phyloP scores from a whole-genome alignment of 2,113 vertebrate species.

The Peromyscus polionotus region DNA sequence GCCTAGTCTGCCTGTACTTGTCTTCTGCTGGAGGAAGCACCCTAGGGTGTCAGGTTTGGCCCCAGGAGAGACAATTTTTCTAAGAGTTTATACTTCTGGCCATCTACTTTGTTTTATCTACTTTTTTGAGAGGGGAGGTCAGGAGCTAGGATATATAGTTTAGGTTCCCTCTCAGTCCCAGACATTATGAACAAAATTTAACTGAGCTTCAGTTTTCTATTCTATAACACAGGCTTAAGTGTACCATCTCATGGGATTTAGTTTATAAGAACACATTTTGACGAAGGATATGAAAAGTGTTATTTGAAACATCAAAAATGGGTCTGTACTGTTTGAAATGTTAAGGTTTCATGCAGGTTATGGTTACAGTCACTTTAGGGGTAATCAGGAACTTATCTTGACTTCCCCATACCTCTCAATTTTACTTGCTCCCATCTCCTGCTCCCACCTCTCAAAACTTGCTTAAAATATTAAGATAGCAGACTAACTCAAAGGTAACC shows the following conservation, averaged over 20 bases:
- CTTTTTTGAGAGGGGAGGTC: not conserved
- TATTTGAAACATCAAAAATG: slow-evolving; percentile 40
- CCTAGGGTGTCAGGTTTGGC: not conserved
- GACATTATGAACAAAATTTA: slow-evolving; percentile 20
- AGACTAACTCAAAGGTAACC: not conserved
- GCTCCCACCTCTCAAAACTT: not conserved
- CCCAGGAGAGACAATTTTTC: not conserved
- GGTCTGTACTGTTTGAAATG: slow-evolving; percentile 15
- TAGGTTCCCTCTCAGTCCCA: not conserved
- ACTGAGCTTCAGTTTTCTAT: slow-evolving; percentile 10
- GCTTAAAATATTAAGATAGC: not conserved
- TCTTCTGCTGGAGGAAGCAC: not conserved
- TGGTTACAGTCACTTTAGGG: slow-evolving; percentile 42
- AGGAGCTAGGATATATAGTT: slow-evolving; percentile 7
- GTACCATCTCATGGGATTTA: slow-evolving; percentile 16
- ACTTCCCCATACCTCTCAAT: not conserved
- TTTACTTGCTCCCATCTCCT: not conserved
- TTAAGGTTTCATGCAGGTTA: slow-evolving; percentile 32
- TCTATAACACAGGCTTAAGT: slow-evolving; percentile 35
- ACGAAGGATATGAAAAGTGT: not conserved
- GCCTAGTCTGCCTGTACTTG: not conserved
- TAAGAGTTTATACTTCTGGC: slow-evolving; percentile 12
- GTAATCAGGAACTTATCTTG: slow-evolving; percentile 6
- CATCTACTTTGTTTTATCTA: slow-evolving; percentile 34
- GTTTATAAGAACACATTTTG: slow-evolving; percentile 11